Evolutionary conservation across 2,888 invertebrate species (phyloP), one percentile per base, ranked within the genome.

Genomic region (Oxytorus armatus): DNA sequence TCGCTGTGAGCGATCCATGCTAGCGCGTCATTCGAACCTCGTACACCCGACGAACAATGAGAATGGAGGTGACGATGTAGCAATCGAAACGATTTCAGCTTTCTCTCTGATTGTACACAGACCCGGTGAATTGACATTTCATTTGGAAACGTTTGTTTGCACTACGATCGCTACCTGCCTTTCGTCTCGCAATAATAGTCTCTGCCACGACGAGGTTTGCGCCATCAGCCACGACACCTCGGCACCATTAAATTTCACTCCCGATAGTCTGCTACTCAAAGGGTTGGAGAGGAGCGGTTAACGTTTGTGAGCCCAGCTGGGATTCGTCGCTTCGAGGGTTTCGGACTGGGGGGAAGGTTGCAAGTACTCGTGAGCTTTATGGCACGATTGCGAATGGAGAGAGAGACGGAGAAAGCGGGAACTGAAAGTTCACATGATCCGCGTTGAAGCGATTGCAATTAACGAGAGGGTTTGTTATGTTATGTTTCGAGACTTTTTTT

Each of bases 101-200:
- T 59, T 39, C 23, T 47, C 76, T 79, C 83, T 83, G 85, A 87
- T 85, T 85, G 84, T 83, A 74, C 78, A 59, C 78, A 59, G 72
- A 68, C 53, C 55, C 59, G 79, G 81, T n/a, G n/a, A 84, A 86
- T 84, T 85, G 86, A 86, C 84, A 78, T 86, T 87, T 86, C 84
- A 86, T 85, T 86, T 85, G 82, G 75, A 74, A 77, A 29, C 65
- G 77, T 83, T 84, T 78, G 80, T 83, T 84, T 83, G 80, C 49
- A 69, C 21, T 44, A 63, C 47, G 63, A 47, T 75, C 68, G 29
- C 49, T 39, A 11, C 49, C 39, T 4, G 55, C 42, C 44, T 39
- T 53, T 33, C 33, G 36, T 55, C 70, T 23, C 47, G 63, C 49
- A 51, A 72, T 59, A 65, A 72, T 59, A 72, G 72, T 57, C 33